Evolutionary conservation across 1,140 invertebrate genomes (phyloP), one percentile per base, ranked within the genome.

Genomic region (Thaumatotibia leucotreta): DNA sequence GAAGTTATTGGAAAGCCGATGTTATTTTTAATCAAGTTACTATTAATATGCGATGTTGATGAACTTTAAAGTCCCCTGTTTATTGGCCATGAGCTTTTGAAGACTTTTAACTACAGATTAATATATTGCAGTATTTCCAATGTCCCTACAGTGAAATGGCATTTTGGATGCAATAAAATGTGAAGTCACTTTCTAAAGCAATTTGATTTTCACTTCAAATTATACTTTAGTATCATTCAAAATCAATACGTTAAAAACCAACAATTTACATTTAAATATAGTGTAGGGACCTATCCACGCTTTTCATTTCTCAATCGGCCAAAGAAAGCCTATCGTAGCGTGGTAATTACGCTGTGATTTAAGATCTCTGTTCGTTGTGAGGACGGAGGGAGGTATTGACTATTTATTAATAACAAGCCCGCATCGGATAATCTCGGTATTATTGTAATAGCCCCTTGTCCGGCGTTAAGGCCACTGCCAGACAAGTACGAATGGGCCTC

Each of bases 401-500:
- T 81, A 86, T 85, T 86, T 86, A 85, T 84, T 87, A 88, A 90
- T 90, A 87, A 84, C 78, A 73, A 69, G 67, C 72, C 77, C 58
- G 72, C 52, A 72, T 75, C 67, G 78, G 76, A 73, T 76, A 79
- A 86, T 85, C 81, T 80, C 73, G 75, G 79, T 70, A 83, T 83
- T 84, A 84, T 83, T 80, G 73, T 87, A 88, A 88, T 87, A 82
- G 80, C 73, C 73, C 82, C 72, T 74, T 83, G 80, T 75, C 76
- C 54, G 64, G 66, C 71, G 69, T 68, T 75, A 76, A 80, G 74
- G 73, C 74, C 75, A 74, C 72, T 63, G 63, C 58, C 58, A 70
- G 75, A 79, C 76, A 76, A 67, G 67, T 80, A 86, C 75, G 70
- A 77, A 82, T 83, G 74, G 72, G 61, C 63, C 69, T 70, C 75